phyloP scores from a whole-genome alignment of 2,113 vertebrate genomes.

The Illadopsis cleaveri region DNA sequence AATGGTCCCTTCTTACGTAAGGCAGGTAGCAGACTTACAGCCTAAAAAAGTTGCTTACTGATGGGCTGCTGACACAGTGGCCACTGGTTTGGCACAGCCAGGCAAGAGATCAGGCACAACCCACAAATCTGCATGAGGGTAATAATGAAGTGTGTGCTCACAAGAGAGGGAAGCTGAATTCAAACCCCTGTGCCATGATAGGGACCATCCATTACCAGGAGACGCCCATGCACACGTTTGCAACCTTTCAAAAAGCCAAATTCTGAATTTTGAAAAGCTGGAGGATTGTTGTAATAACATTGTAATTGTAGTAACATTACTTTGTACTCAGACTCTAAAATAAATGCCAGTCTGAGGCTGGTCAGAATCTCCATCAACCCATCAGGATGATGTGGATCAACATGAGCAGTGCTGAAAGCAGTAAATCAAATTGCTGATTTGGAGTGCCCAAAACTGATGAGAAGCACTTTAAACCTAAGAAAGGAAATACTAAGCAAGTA shows the following conservation, averaged over 20 bases:
- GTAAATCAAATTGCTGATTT: neutral
- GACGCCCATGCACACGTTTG: neutral
- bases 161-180: neutral
- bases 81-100: neutral
- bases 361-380: neutral
- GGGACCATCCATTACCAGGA: neutral
- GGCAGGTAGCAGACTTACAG: neutral
- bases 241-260: neutral
- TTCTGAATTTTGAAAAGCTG: neutral
- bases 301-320: no score
- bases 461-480: neutral
- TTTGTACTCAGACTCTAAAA: neutral
- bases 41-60: neutral
- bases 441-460: neutral
- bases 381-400: neutral
- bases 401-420: neutral
- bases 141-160: neutral
- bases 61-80: neutral
- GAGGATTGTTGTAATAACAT: neutral
- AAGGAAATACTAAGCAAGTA: neutral
- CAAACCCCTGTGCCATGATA: fast-evolving
- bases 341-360: neutral
- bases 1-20: neutral
- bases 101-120: neutral
- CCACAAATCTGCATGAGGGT: neutral